Conservation (phyloP, 2,113 vertebrate genomes). For the Euleptes europaea region DNA sequence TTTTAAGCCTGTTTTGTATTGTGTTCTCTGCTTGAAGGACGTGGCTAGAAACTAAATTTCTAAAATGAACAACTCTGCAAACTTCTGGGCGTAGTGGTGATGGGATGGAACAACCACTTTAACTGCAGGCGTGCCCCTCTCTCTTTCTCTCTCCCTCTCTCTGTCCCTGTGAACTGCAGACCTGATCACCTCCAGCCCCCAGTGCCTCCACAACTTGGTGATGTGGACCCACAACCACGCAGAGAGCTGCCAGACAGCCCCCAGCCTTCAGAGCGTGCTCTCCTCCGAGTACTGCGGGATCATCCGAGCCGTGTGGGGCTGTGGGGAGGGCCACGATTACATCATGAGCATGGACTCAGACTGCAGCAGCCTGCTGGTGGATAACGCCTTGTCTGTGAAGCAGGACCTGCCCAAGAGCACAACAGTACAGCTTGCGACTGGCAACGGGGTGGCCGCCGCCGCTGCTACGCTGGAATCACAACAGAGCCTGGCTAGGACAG, state of each 20-base stretch:
- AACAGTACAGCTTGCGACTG: conserved; percentile 12
- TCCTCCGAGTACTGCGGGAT: conserved; percentile 85
- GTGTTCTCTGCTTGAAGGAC: background rate
- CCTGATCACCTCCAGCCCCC: conserved; percentile 81
- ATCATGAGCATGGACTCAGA: conserved; percentile 81
- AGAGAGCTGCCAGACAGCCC: conserved; percentile 77
- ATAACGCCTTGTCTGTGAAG: conserved; percentile 46
- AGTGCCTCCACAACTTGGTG: conserved; percentile 87
- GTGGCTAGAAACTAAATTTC: background rate
- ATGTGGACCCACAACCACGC: conserved; percentile 88
- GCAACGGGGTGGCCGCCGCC: conserved; percentile 49
- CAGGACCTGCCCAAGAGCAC: conserved; percentile 59
- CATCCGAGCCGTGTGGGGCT: conserved; percentile 86
- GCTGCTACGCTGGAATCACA: conserved; percentile 19
- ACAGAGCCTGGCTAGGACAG: conserved; percentile 14
- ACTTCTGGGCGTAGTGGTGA: background rate
- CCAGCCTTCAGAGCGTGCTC: conserved; percentile 84
- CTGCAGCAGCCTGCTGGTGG: conserved; percentile 59
- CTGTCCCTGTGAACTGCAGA: conserved; percentile 58
- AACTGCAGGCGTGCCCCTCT: background rate
- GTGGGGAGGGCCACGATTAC: conserved; percentile 85
- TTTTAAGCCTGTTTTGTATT: no score
- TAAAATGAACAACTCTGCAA: no score
- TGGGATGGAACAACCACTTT: no score
- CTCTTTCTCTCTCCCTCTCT: background rate